These are phyloP conservation scores for Poecilia latipinna DNA, from an alignment of 2,113 vertebrate species.

Conservation along the genomic window DNA sequence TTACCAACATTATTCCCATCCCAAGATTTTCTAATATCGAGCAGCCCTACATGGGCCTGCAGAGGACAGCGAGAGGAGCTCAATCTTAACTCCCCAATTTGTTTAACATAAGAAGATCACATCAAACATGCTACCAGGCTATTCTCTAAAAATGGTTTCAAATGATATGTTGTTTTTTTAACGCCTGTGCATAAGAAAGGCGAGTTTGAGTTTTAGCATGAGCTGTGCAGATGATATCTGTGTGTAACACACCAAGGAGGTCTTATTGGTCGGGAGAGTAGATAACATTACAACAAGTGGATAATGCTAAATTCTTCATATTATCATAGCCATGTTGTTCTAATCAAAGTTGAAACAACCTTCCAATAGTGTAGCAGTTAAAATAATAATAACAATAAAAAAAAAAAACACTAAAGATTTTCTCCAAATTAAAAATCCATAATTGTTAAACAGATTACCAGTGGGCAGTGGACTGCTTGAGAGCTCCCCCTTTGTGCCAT, in stretches of 20 bases:
- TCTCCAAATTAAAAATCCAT: background rate
- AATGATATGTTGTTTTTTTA: background rate
- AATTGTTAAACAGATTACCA: background rate
- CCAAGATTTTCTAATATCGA: no score
- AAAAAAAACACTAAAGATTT: background rate
- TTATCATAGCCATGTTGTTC: background rate
- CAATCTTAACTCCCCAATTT: background rate
- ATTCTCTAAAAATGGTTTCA: background rate
- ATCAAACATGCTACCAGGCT: background rate
- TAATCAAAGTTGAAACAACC: background rate
- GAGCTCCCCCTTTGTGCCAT: background rate
- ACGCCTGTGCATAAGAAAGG: background rate
- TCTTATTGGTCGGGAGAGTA: background rate
- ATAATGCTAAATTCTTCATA: background rate
- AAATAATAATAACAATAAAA: background rate
- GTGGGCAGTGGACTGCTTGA: background rate
- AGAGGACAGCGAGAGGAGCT: background rate
- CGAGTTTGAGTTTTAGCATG: background rate
- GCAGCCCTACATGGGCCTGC: no score
- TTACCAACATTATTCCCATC: no score
- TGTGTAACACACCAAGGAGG: background rate
- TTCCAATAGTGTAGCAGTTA: background rate
- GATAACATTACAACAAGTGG: background rate
- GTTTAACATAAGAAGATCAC: background rate
- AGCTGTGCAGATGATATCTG: background rate